Base-by-base conservation (phyloP, 1,140 invertebrate genomes). In the Chionoecetes opilio region DNA sequence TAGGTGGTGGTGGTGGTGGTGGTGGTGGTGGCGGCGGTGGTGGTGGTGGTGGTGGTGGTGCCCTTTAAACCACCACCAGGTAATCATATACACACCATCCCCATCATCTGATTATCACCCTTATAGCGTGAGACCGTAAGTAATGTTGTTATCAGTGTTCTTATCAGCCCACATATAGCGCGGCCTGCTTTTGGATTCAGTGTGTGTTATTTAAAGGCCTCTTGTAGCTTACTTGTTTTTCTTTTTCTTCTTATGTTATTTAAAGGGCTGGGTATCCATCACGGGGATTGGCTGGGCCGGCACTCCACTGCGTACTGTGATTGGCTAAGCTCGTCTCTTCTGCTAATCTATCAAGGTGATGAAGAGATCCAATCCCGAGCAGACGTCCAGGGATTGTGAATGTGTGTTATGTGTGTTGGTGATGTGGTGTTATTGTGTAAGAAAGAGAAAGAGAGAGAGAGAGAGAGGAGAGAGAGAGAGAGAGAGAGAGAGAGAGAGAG, bases 251-350 rank as follows among this genome's bases (percentile, higher is more conserved):
- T n/a, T n/a, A 21, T 26, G 63, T n/a, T 75, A n/a, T 75, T 75
- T 87, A 87, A 29, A 6, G 21, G 85, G 0, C 85, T 17, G n/a
- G 85, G 85, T 87, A 87, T 87, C 85, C 85, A 87, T 87, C 85
- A 87, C 85, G 11, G 85, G 85, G 17, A 87, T 87, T 87, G 85
- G 85, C 85, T 87, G 21, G 21, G 0, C n/a, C 29, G 85, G 85
- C 37, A 38, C 31, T 26, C 85, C 37, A 87, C 85, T 87, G 85
- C 29, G 34, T 11, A 29, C 85, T 87, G 29, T 87, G 37, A 87
- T 87, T 87, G 85, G 85, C 37, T 26, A 38, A 87, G 85, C 34
- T 21, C 63, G 63, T 87, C 85, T 14, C 85, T 26, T 2, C 29
- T n/a, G n/a, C n/a, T 26, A 11, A 35, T 87, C 37, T 35, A 87